Evolutionary conservation across 2,113 vertebrate species (phyloP).

Genomic region (Catharus bicknelli): DNA sequence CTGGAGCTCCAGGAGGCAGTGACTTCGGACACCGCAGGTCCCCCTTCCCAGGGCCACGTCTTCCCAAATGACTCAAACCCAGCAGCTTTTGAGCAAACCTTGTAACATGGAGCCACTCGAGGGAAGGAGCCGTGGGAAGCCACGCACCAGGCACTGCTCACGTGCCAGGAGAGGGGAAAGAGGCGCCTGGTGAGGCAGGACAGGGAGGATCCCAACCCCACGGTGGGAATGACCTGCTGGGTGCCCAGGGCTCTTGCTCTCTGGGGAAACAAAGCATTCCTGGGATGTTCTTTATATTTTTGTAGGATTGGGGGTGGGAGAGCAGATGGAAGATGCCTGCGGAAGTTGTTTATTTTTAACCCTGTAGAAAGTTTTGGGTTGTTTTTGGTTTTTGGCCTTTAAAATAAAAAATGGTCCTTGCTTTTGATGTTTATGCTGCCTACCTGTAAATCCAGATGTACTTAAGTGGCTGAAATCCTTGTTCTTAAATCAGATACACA

Average conservation of each 20-base stretch:
- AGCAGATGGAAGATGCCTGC: slow-evolving; percentile 4
- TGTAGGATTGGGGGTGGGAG: slow-evolving; percentile 38
- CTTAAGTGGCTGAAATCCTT: slow-evolving; percentile 61
- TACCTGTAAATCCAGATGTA: slow-evolving; percentile 62
- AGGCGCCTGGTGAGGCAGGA: background rate
- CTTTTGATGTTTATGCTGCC: slow-evolving; percentile 66
- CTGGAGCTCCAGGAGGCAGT: background rate
- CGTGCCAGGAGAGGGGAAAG: background rate
- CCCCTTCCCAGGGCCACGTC: background rate
- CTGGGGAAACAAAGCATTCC: background rate
- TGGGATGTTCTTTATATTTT: slow-evolving; percentile 64
- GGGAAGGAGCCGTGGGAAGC: rapidly evolving
- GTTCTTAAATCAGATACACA: slow-evolving; percentile 76
- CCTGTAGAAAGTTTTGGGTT: slow-evolving; percentile 2
- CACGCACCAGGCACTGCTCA: rapidly evolving
- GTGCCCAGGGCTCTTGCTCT: background rate
- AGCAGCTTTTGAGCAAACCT: background rate
- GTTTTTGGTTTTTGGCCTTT: slow-evolving; percentile 61
- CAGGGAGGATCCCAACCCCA: background rate
- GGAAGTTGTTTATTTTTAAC: slow-evolving; percentile 35
- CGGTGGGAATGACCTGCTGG: rapidly evolving
- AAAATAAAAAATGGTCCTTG: slow-evolving; percentile 45
- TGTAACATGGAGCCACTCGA: rapidly evolving
- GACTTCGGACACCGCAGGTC: background rate
- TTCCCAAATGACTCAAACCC: background rate